Percentiles rank a stretch among this genome's conserved stretches.
These are phyloP conservation scores for Microtus oregoni DNA, from an alignment of 2,113 vertebrate genomes.

Conservation along the genomic window DNA sequence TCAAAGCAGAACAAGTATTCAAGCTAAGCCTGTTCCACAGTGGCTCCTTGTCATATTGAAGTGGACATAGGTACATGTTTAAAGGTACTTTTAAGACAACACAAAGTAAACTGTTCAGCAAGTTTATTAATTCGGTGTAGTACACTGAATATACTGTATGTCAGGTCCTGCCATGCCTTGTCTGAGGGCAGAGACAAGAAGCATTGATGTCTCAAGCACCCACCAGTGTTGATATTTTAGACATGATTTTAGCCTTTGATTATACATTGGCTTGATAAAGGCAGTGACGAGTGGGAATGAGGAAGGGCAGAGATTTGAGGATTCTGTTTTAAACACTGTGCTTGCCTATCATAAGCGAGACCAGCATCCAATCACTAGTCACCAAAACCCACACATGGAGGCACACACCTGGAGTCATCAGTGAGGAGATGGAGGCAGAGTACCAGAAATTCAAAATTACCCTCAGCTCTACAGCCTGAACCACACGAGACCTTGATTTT, in stretches of 20 bases:
- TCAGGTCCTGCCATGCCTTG: too few relatives aligned
- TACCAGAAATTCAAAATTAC: not conserved
- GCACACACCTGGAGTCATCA: not conserved
- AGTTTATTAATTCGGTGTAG: not conserved
- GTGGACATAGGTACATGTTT: not conserved
- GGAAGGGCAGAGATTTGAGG: not conserved
- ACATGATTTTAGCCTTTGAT: not conserved
- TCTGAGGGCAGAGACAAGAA: not conserved
- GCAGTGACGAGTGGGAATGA: not conserved
- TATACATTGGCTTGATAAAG: not conserved
- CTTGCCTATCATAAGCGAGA: not conserved
- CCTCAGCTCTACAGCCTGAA: not conserved
- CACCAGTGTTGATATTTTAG: not conserved
- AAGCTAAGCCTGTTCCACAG: not conserved
- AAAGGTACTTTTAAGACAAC: not conserved
- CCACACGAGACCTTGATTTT: not conserved
- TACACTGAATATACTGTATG: not conserved
- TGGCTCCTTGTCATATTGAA: not conserved
- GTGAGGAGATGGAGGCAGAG: not conserved
- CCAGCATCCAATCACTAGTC: not conserved
- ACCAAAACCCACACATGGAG: not conserved
- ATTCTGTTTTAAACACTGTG: not conserved
- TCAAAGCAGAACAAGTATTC: not conserved
- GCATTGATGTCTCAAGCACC: not conserved
- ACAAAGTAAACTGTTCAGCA: not conserved